These are phyloP conservation scores for Oncorhynchus tshawytscha DNA, from an alignment of 2,113 vertebrate species.

Conservation along the genomic window DNA sequence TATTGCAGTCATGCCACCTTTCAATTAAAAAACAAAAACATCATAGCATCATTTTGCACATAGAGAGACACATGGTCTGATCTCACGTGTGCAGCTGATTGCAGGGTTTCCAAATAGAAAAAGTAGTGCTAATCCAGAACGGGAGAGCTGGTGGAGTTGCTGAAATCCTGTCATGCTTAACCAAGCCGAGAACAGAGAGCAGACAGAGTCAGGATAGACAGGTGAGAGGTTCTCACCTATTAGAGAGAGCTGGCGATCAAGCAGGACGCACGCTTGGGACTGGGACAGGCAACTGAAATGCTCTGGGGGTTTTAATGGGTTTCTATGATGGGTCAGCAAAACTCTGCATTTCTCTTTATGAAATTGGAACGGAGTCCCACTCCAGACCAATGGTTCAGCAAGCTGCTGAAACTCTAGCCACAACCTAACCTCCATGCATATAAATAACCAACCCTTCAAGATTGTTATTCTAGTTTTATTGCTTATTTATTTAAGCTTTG, in stretches of 20 bases:
- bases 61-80: neutral
- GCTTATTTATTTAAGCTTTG: slow-evolving; percentile 20
- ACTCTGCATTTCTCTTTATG: slow-evolving; percentile 54
- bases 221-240: neutral
- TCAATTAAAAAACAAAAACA: too few relatives aligned
- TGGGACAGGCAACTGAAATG: slow-evolving; percentile 22
- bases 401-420: slow-evolving; percentile 50
- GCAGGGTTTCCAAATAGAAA: neutral
- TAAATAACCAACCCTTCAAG: slow-evolving; percentile 43
- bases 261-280: slow-evolving; percentile 18
- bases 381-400: slow-evolving; percentile 60
- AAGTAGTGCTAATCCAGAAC: neutral
- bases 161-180: slow-evolving; percentile 24
- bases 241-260: neutral
- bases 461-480: slow-evolving; percentile 35
- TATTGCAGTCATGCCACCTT: too few relatives aligned
- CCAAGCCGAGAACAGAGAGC: slow-evolving; percentile 2
- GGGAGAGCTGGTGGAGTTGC: slow-evolving; percentile 1
- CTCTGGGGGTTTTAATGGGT: slow-evolving; percentile 41
- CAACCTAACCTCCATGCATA: slow-evolving; percentile 24
- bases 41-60: neutral
- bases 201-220: slow-evolving; percentile 8
- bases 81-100: neutral
- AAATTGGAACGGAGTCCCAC: slow-evolving; percentile 53
- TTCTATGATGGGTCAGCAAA: slow-evolving; percentile 53